Percentiles rank a stretch among this genome's conserved stretches.
phyloP scores from a whole-genome alignment of 2,113 vertebrate genomes.

The Psilopsiagon aymara region DNA sequence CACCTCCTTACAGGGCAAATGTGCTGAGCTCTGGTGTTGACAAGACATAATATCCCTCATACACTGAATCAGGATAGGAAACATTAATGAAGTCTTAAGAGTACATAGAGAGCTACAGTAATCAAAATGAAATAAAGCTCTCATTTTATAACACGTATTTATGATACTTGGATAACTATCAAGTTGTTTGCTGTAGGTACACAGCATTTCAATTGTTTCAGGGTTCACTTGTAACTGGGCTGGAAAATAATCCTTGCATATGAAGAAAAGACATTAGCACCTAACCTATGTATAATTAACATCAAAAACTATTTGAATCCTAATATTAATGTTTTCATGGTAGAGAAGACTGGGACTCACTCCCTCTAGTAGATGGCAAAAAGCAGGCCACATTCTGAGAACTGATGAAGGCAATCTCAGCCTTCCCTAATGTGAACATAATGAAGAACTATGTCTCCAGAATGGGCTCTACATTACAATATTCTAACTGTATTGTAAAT shows the following conservation, averaged over 20 bases:
- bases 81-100: background rate
- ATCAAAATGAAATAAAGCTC: background rate
- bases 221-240: background rate
- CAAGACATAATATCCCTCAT: background rate
- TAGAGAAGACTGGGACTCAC: background rate
- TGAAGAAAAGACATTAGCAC: background rate
- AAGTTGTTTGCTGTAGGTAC: background rate
- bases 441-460: background rate
- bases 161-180: background rate
- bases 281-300: background rate
- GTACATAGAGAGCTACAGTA: background rate
- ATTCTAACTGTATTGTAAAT: background rate
- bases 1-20: background rate
- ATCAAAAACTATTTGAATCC: background rate
- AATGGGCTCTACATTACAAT: background rate
- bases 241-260: background rate
- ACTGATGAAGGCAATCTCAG: background rate
- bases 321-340: background rate
- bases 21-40: fast-evolving
- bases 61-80: background rate
- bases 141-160: background rate
- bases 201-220: background rate
- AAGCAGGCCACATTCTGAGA: background rate
- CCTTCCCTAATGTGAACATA: background rate
- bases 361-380: background rate